A percentile compares a stretch with the other conserved stretches of the same genome.
phyloP scores from a whole-genome alignment of 1,140 invertebrate genomes.

The Euwallacea fornicatus region DNA sequence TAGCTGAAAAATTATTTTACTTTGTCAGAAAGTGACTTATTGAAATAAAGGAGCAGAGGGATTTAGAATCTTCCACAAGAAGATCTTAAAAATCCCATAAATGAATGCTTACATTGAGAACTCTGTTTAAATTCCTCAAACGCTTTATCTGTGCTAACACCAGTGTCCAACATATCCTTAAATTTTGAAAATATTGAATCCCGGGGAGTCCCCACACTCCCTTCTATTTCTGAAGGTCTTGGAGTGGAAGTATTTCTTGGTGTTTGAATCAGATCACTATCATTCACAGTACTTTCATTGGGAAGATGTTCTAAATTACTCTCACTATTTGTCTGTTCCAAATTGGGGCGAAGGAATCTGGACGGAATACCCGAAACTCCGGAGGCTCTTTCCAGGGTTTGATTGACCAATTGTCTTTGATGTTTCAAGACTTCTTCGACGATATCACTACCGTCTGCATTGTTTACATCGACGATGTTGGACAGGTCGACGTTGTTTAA shows the following conservation, averaged over 20 bases:
- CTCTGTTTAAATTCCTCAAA: constrained; percentile 37
- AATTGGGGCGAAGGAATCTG: constrained; percentile 35
- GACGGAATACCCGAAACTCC: constrained; percentile 39
- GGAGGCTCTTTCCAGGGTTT: constrained; percentile 35
- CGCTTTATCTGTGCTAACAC: constrained; percentile 38
- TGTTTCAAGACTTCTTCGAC: constrained; percentile 23
- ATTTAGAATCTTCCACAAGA: too few relatives aligned
- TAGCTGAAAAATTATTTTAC: background rate
- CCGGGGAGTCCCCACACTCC: constrained; percentile 1
- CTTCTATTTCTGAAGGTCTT: constrained; percentile 20
- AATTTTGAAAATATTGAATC: constrained; percentile 34
- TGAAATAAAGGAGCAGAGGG: too few relatives aligned
- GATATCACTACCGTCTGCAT: background rate
- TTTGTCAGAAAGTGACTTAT: too few relatives aligned
- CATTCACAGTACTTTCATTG: constrained; percentile 43
- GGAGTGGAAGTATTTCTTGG: constrained; percentile 43
- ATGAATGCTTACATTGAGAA: constrained; percentile 10
- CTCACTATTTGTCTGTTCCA: constrained; percentile 3
- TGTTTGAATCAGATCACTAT: constrained; percentile 42
- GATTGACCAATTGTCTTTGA: constrained; percentile 37
- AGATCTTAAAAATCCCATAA: too few relatives aligned
- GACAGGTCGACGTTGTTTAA: constrained; percentile 21
- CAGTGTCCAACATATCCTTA: constrained; percentile 34
- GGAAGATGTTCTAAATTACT: constrained; percentile 16
- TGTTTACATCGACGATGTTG: constrained; percentile 14